These are phyloP conservation scores for Ochropacha duplaris DNA, from an alignment of 2,888 invertebrate genomes.

Conservation along the genomic window DNA sequence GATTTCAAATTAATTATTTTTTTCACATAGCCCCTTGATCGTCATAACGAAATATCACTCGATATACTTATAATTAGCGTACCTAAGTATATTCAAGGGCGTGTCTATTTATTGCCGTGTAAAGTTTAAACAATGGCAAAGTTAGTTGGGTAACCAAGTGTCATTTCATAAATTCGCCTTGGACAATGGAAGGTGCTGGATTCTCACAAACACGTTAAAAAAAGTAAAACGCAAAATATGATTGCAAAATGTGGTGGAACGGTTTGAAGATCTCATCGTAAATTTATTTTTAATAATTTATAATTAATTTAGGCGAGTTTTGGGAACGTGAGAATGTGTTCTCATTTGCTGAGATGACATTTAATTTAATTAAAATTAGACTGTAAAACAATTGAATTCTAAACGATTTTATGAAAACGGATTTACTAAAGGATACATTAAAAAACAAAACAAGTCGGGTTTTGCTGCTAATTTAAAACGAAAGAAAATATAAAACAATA, in stretches of 20 bases:
- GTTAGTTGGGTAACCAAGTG: slow-evolving; percentile 52
- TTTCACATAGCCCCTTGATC: slow-evolving; percentile 38
- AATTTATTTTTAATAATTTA: slow-evolving; percentile 4
- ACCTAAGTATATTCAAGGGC: slow-evolving; percentile 41
- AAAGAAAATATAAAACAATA: neutral
- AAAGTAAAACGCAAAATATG: slow-evolving; percentile 26
- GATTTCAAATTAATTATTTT: slow-evolving; percentile 8
- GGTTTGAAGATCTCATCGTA: slow-evolving; percentile 21
- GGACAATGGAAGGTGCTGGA: slow-evolving; percentile 49
- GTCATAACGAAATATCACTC: slow-evolving; percentile 37
- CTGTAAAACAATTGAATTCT: neutral
- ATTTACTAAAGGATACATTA: neutral
- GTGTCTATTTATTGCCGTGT: slow-evolving; percentile 37
- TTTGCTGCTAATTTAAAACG: neutral
- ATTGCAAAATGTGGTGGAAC: slow-evolving; percentile 31
- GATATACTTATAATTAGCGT: slow-evolving; percentile 29
- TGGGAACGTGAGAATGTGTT: neutral
- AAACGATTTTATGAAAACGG: neutral
- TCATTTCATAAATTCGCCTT: slow-evolving; percentile 60
- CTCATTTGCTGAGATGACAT: neutral
- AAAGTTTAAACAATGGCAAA: slow-evolving; percentile 54
- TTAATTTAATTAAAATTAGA: neutral
- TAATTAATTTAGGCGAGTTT: neutral
- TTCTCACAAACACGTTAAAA: slow-evolving; percentile 60
- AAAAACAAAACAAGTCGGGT: neutral